Evolutionary conservation across 2,888 invertebrate genomes (phyloP).

Genomic region (Tetragonisca angustula): DNA sequence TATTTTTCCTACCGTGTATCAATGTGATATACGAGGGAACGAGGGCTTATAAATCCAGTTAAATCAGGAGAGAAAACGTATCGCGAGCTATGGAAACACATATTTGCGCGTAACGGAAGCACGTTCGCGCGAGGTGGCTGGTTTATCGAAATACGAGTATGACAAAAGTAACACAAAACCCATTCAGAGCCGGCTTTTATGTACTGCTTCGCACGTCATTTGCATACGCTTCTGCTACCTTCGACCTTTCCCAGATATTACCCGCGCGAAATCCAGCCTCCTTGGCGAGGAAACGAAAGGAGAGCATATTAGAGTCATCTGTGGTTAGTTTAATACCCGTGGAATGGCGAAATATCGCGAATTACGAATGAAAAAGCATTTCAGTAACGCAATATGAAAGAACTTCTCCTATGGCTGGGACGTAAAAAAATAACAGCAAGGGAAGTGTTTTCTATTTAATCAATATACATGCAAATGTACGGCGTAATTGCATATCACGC

Average conservation of each 20-base stretch:
- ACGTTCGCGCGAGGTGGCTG: constrained; percentile 22
- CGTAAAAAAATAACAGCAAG: not conserved
- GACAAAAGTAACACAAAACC: constrained; percentile 62
- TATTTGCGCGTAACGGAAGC: constrained; percentile 48
- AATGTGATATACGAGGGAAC: constrained; percentile 38
- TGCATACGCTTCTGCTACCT: constrained; percentile 53
- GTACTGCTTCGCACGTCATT: constrained; percentile 51
- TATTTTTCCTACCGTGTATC: constrained; percentile 29
- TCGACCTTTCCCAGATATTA: constrained; percentile 37
- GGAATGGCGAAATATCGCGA: not conserved
- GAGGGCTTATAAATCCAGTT: constrained; percentile 61
- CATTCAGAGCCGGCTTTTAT: constrained; percentile 60
- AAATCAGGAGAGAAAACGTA: constrained; percentile 54
- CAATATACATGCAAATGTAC: not conserved
- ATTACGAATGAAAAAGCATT: not conserved
- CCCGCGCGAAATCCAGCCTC: not conserved
- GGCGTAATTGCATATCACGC: not conserved
- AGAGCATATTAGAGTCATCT: not conserved
- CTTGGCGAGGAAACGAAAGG: constrained; percentile 8
- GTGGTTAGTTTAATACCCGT: not conserved
- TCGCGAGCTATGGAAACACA: constrained; percentile 36
- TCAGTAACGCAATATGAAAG: not conserved
- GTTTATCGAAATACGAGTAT: constrained; percentile 57
- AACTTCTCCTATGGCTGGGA: not conserved
- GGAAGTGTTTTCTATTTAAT: not conserved